Evolutionary conservation across 2,888 invertebrate genomes (phyloP), one percentile per base, ranked within the genome.

Genomic region (Hypomecis punctinalis): DNA sequence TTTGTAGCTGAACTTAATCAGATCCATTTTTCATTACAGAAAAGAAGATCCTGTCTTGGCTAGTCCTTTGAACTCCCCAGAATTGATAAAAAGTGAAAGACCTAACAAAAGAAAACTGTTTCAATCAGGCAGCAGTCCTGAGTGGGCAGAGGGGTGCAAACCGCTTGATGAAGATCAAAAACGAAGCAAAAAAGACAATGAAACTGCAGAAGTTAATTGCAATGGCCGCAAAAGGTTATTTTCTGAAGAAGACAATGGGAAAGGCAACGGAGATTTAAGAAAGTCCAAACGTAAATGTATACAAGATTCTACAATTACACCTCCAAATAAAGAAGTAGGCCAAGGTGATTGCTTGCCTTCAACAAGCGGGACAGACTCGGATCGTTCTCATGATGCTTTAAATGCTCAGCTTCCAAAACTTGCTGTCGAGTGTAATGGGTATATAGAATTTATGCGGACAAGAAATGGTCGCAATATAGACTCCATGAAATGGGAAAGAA

Each of bases 401-500:
- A 89, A 88, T 73, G 84, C 90, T 33, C 90, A 90, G 68, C 74
- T 93, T 63, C 86, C 89, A n/a, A 93, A 85, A 72, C 72, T 88
- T 62, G 90, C 87, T 37, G 89, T 93, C 36, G 91, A 93, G 80
- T 93, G 92, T 68, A 89, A 89, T 69, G 92, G 93, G 43, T 91
- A 86, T 63, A 83, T 93, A 58, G 88, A 91, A 73, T 93, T 93
- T 73, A 85, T 84, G 40, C 84, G 90, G 73, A 82, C 84, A 11
- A 84, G 86, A 67, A 91, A 89, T 66, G 88, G 79, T 61, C 75
- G 84, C 37, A 85, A 83, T 71, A 72, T 74, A 69, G 94, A 90
- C 66, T 75, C 77, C 64, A 94, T 92, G 86, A 94, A 93, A 73
- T 95, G 95, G 95, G 93, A 93, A 68, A 87, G 95, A 61, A 94